Percentiles rank a stretch among this genome's conserved stretches.
phyloP scores from a whole-genome alignment of 2,888 invertebrate genomes.

The Antheraea yamamai region DNA sequence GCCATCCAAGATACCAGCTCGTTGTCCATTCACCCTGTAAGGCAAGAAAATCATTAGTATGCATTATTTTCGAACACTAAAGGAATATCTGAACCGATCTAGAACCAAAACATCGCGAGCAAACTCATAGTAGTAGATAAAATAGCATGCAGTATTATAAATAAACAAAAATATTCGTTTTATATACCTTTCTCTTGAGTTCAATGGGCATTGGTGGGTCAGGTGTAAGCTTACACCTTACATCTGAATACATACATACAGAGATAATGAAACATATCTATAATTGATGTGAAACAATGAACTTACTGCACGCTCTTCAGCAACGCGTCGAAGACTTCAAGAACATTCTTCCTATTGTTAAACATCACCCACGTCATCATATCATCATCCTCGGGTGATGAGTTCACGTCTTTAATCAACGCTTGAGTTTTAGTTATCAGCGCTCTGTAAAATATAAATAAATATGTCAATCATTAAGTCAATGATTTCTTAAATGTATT shows the following conservation, averaged over 20 bases:
- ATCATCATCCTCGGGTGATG: constrained; percentile 40
- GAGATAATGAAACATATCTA: background rate
- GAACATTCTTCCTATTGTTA: constrained; percentile 47
- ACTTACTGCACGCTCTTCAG: constrained; percentile 55
- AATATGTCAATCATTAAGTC: background rate
- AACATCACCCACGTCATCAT: constrained; percentile 64
- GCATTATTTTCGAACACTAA: too few relatives aligned
- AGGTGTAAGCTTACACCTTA: too few relatives aligned
- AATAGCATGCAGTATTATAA: too few relatives aligned
- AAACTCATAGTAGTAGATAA: too few relatives aligned
- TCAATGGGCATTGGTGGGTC: too few relatives aligned
- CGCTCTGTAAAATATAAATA: constrained; percentile 38
- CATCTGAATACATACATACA: too few relatives aligned
- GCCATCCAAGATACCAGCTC: constrained; percentile 43
- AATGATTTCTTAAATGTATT: background rate
- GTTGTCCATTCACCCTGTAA: constrained; percentile 48
- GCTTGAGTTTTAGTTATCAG: constrained; percentile 52
- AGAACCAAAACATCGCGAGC: too few relatives aligned
- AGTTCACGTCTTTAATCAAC: constrained; percentile 53
- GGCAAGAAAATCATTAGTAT: constrained; percentile 5
- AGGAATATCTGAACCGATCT: too few relatives aligned
- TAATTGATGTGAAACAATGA: background rate
- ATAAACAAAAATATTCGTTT: too few relatives aligned
- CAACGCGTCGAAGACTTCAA: constrained; percentile 58
- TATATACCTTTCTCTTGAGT: too few relatives aligned